phyloP scores from a whole-genome alignment of 2,888 invertebrate genomes.

The Cyaniris semiargus region DNA sequence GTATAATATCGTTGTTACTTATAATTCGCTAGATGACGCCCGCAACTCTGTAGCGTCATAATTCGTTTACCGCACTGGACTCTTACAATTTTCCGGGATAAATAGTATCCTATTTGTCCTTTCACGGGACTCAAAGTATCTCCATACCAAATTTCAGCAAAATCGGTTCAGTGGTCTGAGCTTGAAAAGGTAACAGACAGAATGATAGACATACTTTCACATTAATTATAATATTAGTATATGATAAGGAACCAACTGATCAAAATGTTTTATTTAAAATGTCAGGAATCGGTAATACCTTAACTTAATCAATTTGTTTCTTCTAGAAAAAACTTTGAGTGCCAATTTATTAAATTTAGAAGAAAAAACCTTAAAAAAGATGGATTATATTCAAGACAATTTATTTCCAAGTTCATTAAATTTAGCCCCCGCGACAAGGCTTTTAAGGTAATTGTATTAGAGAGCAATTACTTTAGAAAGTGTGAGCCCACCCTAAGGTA shows the following conservation, averaged over 20 bases:
- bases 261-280: not conserved
- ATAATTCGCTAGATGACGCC: too few relatives aligned
- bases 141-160: too few relatives aligned
- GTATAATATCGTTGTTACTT: too few relatives aligned
- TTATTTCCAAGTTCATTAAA: conserved; percentile 74
- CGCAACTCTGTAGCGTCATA: too few relatives aligned
- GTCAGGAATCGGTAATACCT: not conserved
- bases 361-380: conserved; percentile 41
- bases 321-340: conserved; percentile 9
- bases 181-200: too few relatives aligned
- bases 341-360: conserved; percentile 31
- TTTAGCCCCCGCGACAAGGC: conserved; percentile 71
- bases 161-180: too few relatives aligned
- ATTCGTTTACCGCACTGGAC: too few relatives aligned
- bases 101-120: too few relatives aligned
- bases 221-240: not conserved
- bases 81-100: too few relatives aligned
- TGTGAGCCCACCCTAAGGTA: conserved; percentile 42
- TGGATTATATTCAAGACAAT: conserved; percentile 64
- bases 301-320: conserved; percentile 20
- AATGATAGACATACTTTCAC: too few relatives aligned
- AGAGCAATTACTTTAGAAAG: conserved; percentile 63
- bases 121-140: too few relatives aligned
- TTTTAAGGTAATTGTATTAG: conserved; percentile 76
- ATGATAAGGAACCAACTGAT: not conserved